A percentile compares a stretch with the other conserved stretches of the same genome.
These are phyloP conservation scores for Coccyzus lansbergi DNA, from an alignment of 2,797 vertebrate species.

Conservation along the genomic window DNA sequence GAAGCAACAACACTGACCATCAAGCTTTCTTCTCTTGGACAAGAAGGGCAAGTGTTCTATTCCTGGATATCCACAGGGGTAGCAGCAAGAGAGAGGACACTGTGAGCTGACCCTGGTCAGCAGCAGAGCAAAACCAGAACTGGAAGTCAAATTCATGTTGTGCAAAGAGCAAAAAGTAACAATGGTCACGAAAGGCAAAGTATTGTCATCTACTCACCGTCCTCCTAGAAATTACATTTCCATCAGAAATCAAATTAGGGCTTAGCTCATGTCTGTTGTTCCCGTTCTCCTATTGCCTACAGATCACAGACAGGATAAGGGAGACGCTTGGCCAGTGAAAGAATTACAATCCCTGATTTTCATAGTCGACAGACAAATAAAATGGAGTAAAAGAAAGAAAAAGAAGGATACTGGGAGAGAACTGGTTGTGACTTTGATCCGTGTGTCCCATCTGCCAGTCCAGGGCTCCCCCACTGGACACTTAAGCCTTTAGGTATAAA, in stretches of 20 bases:
- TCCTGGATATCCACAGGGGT: background rate
- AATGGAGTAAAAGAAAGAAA: background rate
- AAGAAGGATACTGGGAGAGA: background rate
- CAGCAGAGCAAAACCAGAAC: background rate
- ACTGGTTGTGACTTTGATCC: rapidly evolving
- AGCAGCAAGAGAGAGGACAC: background rate
- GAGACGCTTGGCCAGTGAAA: rapidly evolving
- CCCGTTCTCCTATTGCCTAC: background rate
- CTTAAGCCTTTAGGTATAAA: background rate
- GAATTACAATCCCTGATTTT: background rate
- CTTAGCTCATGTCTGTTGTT: background rate
- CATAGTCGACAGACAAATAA: background rate
- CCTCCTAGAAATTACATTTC: background rate
- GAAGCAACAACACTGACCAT: background rate
- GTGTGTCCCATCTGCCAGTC: rapidly evolving
- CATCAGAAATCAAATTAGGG: background rate
- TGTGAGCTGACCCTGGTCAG: background rate
- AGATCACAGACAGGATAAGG: background rate
- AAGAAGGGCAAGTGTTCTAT: background rate
- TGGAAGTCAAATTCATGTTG: background rate
- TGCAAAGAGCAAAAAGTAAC: background rate
- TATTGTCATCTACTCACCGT: background rate
- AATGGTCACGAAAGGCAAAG: background rate
- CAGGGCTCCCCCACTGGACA: too few relatives aligned
- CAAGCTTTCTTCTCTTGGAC: background rate